Evolutionary conservation across 2,888 invertebrate genomes (phyloP), one percentile per base, ranked within the genome.

Genomic region (Tinea trinotella): DNA sequence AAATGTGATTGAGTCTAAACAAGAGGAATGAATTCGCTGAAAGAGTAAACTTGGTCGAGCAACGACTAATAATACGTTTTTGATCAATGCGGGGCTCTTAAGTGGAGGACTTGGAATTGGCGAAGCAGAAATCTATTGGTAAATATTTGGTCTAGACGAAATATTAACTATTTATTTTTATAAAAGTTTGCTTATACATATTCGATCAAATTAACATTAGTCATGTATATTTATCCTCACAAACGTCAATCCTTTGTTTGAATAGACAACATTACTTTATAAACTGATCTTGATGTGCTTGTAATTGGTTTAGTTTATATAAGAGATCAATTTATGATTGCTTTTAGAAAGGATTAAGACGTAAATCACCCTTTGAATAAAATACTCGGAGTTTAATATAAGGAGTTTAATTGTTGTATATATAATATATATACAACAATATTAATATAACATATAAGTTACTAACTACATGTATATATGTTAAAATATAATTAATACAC

Each of bases 91-190:
- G 67, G 66, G 68, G 59, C 68, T 61, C 60, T 65, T 68, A 65
- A 77, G 73, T 73, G 68, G 73, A 70, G 74, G 79, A 76, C 74
- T 81, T 78, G 63, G 64, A 65, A 70, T 72, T 71, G 73, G 65
- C 62, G 61, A 70, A 70, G 69, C 74, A 73, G 65, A 73, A 76
- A 76, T 70, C 63, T 71, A 66, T 63, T 62, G 60, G 59, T 60
- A 61, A 75, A 75, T 72, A 66, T 70, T 75, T 70, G 74, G 82
- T 83, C 83, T 83, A 84, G 83, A 83, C 83, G 67, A 67, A 74
- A 76, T 80, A 82, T 81, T 81, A 79, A 76, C 74, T 76, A 77
- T 74, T 68, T 74, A 76, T 72, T 73, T 71, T 61, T 64, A 70
- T 74, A 68, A 68, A 75, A 71, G 22, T n/a, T 52, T 13, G 12